These are phyloP conservation scores for Drosophila aldrichi DNA, from an alignment of 2,888 invertebrate genomes.

Conservation along the genomic window DNA sequence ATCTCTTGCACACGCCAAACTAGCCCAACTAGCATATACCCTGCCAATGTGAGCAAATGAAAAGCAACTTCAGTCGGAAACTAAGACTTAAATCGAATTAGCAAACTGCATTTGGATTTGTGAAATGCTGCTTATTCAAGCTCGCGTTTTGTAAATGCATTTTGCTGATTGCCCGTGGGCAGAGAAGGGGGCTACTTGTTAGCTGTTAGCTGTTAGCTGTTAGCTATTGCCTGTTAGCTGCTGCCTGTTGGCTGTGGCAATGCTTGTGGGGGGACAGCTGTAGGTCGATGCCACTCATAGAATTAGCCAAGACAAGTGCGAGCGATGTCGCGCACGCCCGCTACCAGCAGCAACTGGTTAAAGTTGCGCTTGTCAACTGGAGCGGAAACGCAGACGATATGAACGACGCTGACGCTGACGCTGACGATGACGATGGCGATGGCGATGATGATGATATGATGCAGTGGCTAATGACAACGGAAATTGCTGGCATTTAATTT, in stretches of 20 bases:
- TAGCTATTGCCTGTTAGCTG: background rate
- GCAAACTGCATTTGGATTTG: conserved; percentile 7
- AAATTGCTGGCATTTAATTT: conserved; percentile 45
- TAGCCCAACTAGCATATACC: background rate
- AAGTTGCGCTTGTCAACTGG: conserved; percentile 46
- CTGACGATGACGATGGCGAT: conserved; percentile 6
- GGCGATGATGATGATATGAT: conserved; percentile 23
- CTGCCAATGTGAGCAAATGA: background rate
- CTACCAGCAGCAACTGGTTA: conserved; percentile 42
- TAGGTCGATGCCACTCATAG: conserved; percentile 14
- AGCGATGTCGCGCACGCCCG: conserved; percentile 45
- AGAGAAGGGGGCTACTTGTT: background rate
- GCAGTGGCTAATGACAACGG: conserved; percentile 57
- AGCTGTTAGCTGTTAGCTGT: background rate
- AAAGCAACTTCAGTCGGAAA: conserved; percentile 6
- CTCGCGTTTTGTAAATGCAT: conserved; percentile 6
- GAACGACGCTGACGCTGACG: background rate
- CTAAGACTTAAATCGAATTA: conserved; percentile 5
- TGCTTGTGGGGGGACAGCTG: background rate
- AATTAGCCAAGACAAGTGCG: conserved; percentile 40
- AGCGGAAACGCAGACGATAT: conserved; percentile 47
- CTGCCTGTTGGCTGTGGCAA: conserved; percentile 2
- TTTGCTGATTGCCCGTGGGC: background rate
- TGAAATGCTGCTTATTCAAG: conserved; percentile 11
- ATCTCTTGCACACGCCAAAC: background rate